Percentiles rank a stretch among this genome's conserved stretches.
Conservation (phyloP, 1,140 invertebrate genomes). For the Camponotus floridanus region DNA sequence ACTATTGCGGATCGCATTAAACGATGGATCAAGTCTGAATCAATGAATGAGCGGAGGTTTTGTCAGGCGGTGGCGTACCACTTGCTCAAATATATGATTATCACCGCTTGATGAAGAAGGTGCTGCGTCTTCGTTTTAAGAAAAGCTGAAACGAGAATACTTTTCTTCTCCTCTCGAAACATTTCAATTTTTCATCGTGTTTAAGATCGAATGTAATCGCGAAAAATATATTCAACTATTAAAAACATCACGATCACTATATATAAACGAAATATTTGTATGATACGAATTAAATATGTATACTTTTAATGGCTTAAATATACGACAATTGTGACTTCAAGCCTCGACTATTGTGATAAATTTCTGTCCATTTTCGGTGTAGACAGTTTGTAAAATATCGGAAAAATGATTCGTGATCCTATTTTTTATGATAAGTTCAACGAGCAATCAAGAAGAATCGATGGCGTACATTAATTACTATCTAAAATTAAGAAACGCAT, state of each 20-base stretch:
- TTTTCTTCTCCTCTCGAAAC: conserved; percentile 10
- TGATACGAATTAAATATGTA: neutral
- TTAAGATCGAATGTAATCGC: conserved; percentile 5
- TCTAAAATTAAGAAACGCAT: neutral
- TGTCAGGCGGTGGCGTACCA: conserved; percentile 40
- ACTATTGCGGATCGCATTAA: conserved; percentile 40
- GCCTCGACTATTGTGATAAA: neutral
- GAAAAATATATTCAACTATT: conserved; percentile 1
- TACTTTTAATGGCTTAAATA: neutral
- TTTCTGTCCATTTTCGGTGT: neutral
- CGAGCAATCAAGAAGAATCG: neutral
- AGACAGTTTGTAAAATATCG: neutral
- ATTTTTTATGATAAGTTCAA: neutral
- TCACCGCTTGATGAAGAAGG: conserved; percentile 24
- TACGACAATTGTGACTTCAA: conserved; percentile 5
- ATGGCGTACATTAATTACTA: neutral
- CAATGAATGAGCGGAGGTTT: conserved; percentile 24
- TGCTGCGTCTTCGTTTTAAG: neutral
- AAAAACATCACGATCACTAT: conserved; percentile 17
- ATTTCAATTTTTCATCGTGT: conserved; percentile 28
- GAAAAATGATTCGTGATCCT: neutral
- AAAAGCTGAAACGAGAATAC: neutral
- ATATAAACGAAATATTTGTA: neutral
- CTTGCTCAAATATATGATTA: conserved; percentile 62
- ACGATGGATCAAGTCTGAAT: conserved; percentile 11